Evolutionary conservation across 1,140 invertebrate genomes (phyloP), one percentile per base, ranked within the genome.

Genomic region (Schlechtendalia chinensis): DNA sequence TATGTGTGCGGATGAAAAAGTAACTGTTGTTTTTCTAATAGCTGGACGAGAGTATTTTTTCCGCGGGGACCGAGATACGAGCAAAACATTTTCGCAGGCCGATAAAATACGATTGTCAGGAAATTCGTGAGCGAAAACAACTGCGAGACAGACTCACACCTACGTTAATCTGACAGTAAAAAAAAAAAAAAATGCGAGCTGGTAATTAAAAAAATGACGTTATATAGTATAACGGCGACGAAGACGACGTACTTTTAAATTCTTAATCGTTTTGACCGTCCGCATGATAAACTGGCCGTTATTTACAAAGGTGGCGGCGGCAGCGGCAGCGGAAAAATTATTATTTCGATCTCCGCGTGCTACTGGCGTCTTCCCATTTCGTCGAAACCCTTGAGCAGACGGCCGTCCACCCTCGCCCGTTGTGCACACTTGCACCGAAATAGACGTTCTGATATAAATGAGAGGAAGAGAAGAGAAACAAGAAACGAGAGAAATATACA

Each of bases 151-250:
- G 32, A 8, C 32, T 8, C 3, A 3, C 32, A 39, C 32, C 32
- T 8, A 8, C 32, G 8, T 8, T 39, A 39, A 39, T 39, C 32
- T 39, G 32, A 8, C 32, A 8, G 8, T 8, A 8, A 39, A 39
- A 39, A 39, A 39, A 39, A 39, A 39, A 39, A 45, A 19, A 39
- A 19, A 4, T 1, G 3, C n/a, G 11, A 11, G n/a, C 4, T 8
- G 32, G 63, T 67, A 67, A 67, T 67, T 67, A 67, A 67, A 67
- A 67, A 39, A 39, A 10, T 32, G n/a, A 39, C 32, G n/a, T 67
- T 22, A 67, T 67, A 67, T 67, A 19, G 32, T 39, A 39, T 16
- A n/a, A 19, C 32, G 63, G 19, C 8, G 22, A n/a, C n/a, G n/a
- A 19, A 19, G 63, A 22, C 24, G 16, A 14, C 1, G 17, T 22